A percentile compares a stretch with the other conserved stretches of the same genome.
Evolutionary conservation across 2,113 vertebrate genomes (phyloP).

Genomic region (Semicossyphus pulcher): DNA sequence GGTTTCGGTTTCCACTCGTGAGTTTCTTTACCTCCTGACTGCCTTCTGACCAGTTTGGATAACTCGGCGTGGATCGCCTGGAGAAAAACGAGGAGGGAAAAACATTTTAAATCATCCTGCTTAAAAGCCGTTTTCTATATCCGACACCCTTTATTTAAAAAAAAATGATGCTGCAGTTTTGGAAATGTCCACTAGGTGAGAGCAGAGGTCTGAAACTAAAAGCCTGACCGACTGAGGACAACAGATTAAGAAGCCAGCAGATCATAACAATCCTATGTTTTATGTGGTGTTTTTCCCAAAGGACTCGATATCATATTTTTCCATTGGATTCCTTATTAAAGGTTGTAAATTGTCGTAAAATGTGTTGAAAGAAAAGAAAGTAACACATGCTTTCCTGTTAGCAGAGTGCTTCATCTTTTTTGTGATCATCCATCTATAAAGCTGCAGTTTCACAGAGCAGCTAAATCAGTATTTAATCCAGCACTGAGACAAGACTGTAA

Average conservation of each 20-base stretch:
- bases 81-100: neutral
- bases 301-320: neutral
- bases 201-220: conserved; percentile 58
- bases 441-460: conserved; percentile 21
- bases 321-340: too few relatives aligned
- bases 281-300: neutral
- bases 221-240: neutral
- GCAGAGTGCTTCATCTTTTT: neutral
- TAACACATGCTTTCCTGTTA: neutral
- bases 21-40: conserved; percentile 59
- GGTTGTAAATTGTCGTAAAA: neutral
- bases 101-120: neutral
- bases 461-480: conserved; percentile 58
- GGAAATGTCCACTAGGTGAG: conserved; percentile 69
- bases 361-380: neutral
- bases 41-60: conserved; percentile 84
- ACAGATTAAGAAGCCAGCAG: neutral
- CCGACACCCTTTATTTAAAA: neutral
- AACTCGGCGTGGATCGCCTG: conserved; percentile 87
- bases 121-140: neutral
- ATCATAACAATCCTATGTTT: neutral
- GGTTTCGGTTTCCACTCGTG: conserved; percentile 70
- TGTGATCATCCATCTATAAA: neutral
- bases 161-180: conserved; percentile 36
- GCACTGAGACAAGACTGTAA: conserved; percentile 64